Evolutionary conservation across 2,797 vertebrate species (phyloP), one percentile per base, ranked within the genome.

Genomic region (Macropodus opercularis): DNA sequence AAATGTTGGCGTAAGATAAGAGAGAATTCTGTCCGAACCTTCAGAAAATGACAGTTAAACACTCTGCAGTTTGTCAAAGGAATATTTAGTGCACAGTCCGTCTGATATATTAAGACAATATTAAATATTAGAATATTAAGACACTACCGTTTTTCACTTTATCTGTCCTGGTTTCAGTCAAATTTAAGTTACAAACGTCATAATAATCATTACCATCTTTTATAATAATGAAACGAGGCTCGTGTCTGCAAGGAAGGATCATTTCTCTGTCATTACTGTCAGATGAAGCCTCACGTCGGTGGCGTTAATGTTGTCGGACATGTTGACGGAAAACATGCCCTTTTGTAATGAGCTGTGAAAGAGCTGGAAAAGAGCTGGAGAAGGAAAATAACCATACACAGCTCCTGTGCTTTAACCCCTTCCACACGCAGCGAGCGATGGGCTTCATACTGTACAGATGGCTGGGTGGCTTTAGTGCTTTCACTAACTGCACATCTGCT

Each of bases 201-300:
- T n/a, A n/a, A n/a, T 40, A 50, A 60, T 70, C 40, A 52, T 69
- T 39, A 59, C 27, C 24, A 27, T 59, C 4, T 15, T 57, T n/a
- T n/a, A n/a, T n/a, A n/a, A n/a, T n/a, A n/a, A n/a, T n/a, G n/a
- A n/a, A n/a, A n/a, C n/a, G n/a, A n/a, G n/a, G n/a, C n/a, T n/a
- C n/a, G n/a, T n/a, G n/a, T n/a, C n/a, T n/a, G n/a, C n/a, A n/a
- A n/a, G n/a, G n/a, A n/a, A n/a, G n/a, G n/a, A n/a, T n/a, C n/a
- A n/a, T n/a, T n/a, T n/a, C n/a, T n/a, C n/a, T n/a, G 32, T 65
- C 31, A 56, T 31, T 3, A 1, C 23, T 32, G 15, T 3, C 26
- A 13, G n/a, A 42, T 27, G 1, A 53, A 69, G 42, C 46, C 26
- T 22, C n/a, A 18, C 11, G 44, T 43, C 54, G n/a, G 7, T 61